These are phyloP conservation scores for Pseudorasbora parva DNA, from an alignment of 2,113 vertebrate species.

Conservation along the genomic window DNA sequence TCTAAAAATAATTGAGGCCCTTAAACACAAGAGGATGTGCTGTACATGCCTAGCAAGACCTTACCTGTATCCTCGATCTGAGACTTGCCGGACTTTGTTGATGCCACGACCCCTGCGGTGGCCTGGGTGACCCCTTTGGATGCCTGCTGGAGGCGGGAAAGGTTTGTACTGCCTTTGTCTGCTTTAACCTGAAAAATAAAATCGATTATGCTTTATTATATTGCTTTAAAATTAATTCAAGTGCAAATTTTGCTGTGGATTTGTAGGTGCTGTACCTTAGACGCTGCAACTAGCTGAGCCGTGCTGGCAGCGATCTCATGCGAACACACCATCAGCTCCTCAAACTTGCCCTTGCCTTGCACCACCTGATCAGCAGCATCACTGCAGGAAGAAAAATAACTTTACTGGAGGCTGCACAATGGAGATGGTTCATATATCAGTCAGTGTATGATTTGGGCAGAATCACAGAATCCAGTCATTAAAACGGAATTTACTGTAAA, in stretches of 20 bases:
- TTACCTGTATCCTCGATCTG: conserved; percentile 93
- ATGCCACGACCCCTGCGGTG: conserved; percentile 88
- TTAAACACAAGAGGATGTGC: background rate
- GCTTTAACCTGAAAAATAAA: conserved; percentile 86
- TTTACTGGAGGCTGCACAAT: background rate
- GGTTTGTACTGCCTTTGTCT: conserved; percentile 90
- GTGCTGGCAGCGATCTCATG: conserved; percentile 96
- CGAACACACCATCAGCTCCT: conserved; percentile 96
- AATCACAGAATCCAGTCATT: background rate
- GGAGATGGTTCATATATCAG: background rate
- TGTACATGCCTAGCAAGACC: conserved; percentile 4
- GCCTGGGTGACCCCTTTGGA: conserved; percentile 91
- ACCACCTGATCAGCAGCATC: conserved; percentile 94
- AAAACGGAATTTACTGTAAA: background rate
- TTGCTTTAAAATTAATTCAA: background rate
- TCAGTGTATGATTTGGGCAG: background rate
- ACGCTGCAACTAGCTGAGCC: conserved; percentile 93
- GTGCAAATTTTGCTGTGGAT: background rate
- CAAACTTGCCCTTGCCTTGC: conserved; percentile 93
- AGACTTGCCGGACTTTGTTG: conserved; percentile 90
- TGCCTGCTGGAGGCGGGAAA: conserved; percentile 86
- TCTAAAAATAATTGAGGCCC: background rate
- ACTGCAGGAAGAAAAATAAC: conserved; percentile 69
- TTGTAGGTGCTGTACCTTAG: conserved; percentile 82
- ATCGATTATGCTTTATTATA: background rate